A percentile compares a stretch with the other conserved stretches of the same genome.
Conservation (phyloP, 2,113 vertebrate genomes). For the Oreochromis niloticus region DNA sequence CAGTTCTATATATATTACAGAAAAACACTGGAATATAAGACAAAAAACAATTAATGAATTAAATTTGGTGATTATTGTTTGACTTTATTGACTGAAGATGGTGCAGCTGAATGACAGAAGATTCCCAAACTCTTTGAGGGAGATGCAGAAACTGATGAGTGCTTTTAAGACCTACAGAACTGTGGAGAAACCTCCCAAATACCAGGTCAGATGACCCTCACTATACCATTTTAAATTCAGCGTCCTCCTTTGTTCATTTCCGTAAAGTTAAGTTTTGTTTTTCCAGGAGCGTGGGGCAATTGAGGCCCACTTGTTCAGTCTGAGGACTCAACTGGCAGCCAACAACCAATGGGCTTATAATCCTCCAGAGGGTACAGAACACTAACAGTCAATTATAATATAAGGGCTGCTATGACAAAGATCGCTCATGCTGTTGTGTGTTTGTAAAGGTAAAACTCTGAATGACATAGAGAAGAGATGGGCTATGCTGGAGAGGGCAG, state of each 20-base stretch:
- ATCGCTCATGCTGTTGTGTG: background rate
- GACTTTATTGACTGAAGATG: constrained; percentile 32
- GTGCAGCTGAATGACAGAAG: constrained; percentile 71
- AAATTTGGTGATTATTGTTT: background rate
- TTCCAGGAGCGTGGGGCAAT: constrained; percentile 75
- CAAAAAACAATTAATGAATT: background rate
- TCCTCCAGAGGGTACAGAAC: constrained; percentile 68
- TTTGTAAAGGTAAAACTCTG: constrained; percentile 57
- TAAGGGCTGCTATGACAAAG: background rate
- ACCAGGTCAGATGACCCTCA: constrained; percentile 59
- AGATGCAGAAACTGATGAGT: constrained; percentile 77
- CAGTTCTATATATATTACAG: background rate
- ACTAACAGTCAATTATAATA: background rate
- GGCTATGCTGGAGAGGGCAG: constrained; percentile 74
- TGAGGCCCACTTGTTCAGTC: constrained; percentile 83
- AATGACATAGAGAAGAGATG: constrained; percentile 77
- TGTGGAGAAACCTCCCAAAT: constrained; percentile 84
- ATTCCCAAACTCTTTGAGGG: constrained; percentile 82
- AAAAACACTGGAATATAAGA: background rate
- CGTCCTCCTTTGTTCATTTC: background rate
- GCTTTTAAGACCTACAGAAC: constrained; percentile 83
- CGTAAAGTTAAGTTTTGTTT: background rate
- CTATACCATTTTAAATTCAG: background rate
- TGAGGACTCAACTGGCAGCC: constrained; percentile 80
- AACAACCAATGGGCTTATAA: constrained; percentile 81